Percentiles rank a stretch among this genome's conserved stretches.
Conservation (phyloP, 1,140 invertebrate genomes). For the Sycobia sp. region DNA sequence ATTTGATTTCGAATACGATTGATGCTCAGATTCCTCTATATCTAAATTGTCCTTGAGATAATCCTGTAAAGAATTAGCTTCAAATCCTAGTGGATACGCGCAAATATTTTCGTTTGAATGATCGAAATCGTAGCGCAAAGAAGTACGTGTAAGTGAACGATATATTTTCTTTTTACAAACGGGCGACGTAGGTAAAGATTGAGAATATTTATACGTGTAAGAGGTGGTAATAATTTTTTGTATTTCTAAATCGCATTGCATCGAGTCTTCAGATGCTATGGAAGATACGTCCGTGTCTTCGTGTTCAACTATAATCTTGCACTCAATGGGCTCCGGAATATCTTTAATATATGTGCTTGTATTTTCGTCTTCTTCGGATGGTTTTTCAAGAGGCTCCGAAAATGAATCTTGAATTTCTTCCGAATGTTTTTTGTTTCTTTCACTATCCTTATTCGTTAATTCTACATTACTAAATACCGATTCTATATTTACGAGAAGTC, state of each 20-base stretch:
- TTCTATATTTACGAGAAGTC: constrained; percentile 52
- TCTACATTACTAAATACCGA: constrained; percentile 42
- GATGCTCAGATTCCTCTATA: constrained; percentile 39
- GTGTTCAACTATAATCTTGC: constrained; percentile 27
- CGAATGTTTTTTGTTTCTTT: constrained; percentile 16
- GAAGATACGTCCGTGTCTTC: constrained; percentile 28
- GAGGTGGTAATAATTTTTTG: constrained; percentile 22
- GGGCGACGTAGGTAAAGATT: constrained; percentile 53
- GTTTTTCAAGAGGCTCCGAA: constrained; percentile 7
- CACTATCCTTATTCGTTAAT: constrained; percentile 19
- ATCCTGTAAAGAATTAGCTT: constrained; percentile 45
- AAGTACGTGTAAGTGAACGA: constrained; percentile 41
- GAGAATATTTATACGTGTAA: constrained; percentile 51
- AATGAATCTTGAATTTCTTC: neutral
- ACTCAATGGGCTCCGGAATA: constrained; percentile 5
- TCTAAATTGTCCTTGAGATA: constrained; percentile 58
- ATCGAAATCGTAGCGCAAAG: constrained; percentile 48
- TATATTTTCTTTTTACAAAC: constrained; percentile 41
- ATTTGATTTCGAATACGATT: constrained; percentile 40
- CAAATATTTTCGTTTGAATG: constrained; percentile 50
- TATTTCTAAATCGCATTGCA: constrained; percentile 23
- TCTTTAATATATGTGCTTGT: constrained; percentile 9
- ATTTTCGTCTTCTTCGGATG: constrained; percentile 19
- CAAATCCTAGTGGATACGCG: constrained; percentile 48
- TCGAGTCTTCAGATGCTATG: neutral